Evolutionary conservation across 2,797 vertebrate genomes (phyloP), one percentile per base, ranked within the genome.

Genomic region (Sebastes matsubarae): DNA sequence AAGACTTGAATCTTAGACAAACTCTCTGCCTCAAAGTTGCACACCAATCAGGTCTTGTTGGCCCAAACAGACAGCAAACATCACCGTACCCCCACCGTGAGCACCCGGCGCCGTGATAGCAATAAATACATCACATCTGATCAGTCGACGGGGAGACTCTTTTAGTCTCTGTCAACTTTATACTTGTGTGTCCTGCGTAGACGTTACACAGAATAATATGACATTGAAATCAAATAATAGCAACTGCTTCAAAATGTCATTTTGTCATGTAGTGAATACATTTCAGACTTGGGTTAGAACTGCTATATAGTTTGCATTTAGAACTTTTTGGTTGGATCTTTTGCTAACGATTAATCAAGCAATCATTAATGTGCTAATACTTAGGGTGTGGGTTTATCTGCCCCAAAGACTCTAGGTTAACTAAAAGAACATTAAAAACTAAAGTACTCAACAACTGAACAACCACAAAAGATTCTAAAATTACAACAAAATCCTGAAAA

Each of bases 1-100:
- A 71, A 71, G 68, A 60, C 24, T 77, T 66, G 27, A 71, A 57
- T 78, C 69, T 60, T 20, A 57, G 25, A 69, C 54, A 42, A 61
- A 71, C 29, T 69, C 38, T 24, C 18, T 2, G 55, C 12, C 54
- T 46, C 55, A 18, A 72, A 68, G 65, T 72, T 73, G 54, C 73
- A 77, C 50, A 69, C 50, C 61, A 50, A 60, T 74, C 65, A 72
- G 42, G 36, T 42, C 22, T 34, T 64, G 36, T 76, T 4, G 6
- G 25, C 18, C 32, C 61, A 72, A 70, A 83, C 54, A 74, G 55
- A 42, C 42, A 8, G 24, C 34, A 34, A 55, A 30, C 25, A 57
- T 54, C n/a, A 22, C 24, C 12, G 63, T 16, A 32, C n/a, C 18
- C 18, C 50, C 10, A 3, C 34, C 6, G 13, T 7, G 52, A 50